A percentile compares a stretch with the other conserved stretches of the same genome.
phyloP scores from a whole-genome alignment of 1,140 invertebrate genomes.

The Hesperophylax magnus region DNA sequence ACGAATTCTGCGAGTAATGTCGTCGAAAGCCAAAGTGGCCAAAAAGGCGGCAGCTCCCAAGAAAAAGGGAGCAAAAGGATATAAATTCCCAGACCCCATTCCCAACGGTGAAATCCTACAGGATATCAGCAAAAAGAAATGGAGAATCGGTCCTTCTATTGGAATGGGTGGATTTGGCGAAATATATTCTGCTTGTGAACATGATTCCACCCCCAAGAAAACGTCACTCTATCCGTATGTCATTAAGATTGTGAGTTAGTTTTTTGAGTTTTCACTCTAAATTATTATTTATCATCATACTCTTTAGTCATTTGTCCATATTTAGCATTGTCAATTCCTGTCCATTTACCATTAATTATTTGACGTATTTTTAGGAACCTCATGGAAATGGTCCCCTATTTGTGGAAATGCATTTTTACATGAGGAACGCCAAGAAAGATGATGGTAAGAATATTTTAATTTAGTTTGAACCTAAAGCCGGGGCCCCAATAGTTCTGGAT shows the following conservation, averaged over 20 bases:
- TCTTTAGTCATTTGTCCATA: too few relatives aligned
- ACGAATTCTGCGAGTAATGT: conserved; percentile 17
- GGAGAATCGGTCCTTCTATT: conserved; percentile 89
- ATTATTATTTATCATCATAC: too few relatives aligned
- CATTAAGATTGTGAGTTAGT: conserved; percentile 82
- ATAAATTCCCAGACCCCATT: conserved; percentile 83
- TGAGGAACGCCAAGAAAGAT: conserved; percentile 85
- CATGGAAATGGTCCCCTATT: conserved; percentile 94
- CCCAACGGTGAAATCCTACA: conserved; percentile 81
- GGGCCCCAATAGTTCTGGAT: too few relatives aligned
- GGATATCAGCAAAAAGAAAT: conserved; percentile 83
- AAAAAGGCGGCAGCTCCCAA: conserved; percentile 66
- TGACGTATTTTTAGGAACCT: conserved; percentile 79
- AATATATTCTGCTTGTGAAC: conserved; percentile 84
- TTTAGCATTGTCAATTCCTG: too few relatives aligned
- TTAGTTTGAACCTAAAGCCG: too few relatives aligned
- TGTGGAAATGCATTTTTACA: conserved; percentile 96
- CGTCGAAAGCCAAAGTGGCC: conserved; percentile 40
- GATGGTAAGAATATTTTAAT: conserved; percentile 74
- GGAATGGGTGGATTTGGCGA: conserved; percentile 95
- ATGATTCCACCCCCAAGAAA: conserved; percentile 68
- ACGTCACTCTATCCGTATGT: conserved; percentile 75
- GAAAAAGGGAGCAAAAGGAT: conserved; percentile 76
- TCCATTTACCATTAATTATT: too few relatives aligned
- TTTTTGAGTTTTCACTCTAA: background rate